Conservation (phyloP, 2,888 invertebrate species). For the Sesamia inferens region DNA sequence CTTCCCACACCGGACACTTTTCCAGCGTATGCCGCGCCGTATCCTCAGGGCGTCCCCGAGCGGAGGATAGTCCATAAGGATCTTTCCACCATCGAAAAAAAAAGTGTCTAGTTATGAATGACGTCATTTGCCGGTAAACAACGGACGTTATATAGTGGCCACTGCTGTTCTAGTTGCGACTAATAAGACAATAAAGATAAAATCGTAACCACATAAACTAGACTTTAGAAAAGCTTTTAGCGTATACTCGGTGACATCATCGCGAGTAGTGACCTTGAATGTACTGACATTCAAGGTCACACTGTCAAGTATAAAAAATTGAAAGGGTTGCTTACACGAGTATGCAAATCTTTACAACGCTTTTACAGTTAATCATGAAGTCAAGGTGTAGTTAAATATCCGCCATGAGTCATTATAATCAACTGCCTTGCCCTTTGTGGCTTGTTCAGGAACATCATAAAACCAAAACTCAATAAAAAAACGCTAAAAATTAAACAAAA, state of each 20-base stretch:
- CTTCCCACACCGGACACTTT: too few relatives aligned
- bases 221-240: conserved; percentile 9
- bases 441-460: too few relatives aligned
- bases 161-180: neutral
- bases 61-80: too few relatives aligned
- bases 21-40: too few relatives aligned
- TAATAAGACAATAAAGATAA: neutral
- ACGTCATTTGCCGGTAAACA: too few relatives aligned
- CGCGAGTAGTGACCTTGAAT: conserved; percentile 17
- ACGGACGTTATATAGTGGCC: too few relatives aligned
- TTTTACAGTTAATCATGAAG: neutral
- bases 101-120: too few relatives aligned
- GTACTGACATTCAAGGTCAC: too few relatives aligned
- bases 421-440: neutral
- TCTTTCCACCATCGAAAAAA: too few relatives aligned
- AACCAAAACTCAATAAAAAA: too few relatives aligned
- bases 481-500: too few relatives aligned
- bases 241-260: conserved; percentile 15
- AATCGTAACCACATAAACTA: conserved; percentile 4
- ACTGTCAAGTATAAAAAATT: neutral
- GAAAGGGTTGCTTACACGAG: conserved; percentile 1
- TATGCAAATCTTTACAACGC: conserved; percentile 4
- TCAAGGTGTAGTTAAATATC: neutral
- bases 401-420: neutral
- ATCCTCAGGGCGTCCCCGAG: too few relatives aligned